Conservation (phyloP, 2,888 invertebrate genomes). For the Eupithecia dodoneata region DNA sequence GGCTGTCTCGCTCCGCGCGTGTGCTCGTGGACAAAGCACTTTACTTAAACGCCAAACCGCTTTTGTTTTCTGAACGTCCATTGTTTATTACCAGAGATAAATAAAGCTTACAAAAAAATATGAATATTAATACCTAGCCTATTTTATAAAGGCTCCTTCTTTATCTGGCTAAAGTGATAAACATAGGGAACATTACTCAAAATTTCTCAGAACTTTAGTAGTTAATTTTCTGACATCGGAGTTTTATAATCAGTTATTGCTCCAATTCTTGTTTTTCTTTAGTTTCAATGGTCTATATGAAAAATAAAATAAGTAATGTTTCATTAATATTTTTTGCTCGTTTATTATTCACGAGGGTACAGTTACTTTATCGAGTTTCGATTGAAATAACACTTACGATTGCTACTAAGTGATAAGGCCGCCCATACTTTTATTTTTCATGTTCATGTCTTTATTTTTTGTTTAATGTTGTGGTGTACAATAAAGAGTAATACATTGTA, state of each 20-base stretch:
- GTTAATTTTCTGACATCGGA: not conserved
- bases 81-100: slow-evolving; percentile 13
- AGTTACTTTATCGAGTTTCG: too few species aligned
- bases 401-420: too few species aligned
- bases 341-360: too few species aligned
- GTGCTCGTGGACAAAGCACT: slow-evolving; percentile 8
- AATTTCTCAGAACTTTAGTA: not conserved
- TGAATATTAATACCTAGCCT: not conserved
- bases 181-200: not conserved
- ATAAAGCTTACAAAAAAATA: not conserved
- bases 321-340: not conserved
- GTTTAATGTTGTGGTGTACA: too few species aligned
- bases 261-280: not conserved
- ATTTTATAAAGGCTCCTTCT: not conserved
- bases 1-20: not conserved
- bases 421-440: too few species aligned
- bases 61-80: slow-evolving; percentile 10
- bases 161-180: not conserved
- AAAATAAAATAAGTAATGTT: not conserved
- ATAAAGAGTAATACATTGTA: too few species aligned
- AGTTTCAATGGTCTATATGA: not conserved
- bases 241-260: not conserved
- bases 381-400: too few species aligned
- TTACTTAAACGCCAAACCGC: slow-evolving; percentile 12
- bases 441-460: too few species aligned